Evolutionary conservation across 1,140 invertebrate genomes (phyloP).

Genomic region (Pseudomyrmex concolor): DNA sequence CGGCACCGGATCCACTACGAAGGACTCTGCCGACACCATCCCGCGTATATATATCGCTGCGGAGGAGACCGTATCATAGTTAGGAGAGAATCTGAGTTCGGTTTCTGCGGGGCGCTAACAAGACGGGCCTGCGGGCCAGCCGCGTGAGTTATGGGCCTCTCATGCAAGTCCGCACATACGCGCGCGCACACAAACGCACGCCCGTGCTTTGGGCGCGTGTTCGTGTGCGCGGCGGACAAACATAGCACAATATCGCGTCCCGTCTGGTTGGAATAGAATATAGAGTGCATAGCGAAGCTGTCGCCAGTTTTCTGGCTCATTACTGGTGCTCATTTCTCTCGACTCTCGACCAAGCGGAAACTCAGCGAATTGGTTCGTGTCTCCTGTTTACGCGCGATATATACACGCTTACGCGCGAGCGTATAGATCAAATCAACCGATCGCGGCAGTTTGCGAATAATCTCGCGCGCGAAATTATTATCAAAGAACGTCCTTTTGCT

Average conservation of each 20-base stretch:
- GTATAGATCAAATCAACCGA: constrained; percentile 1
- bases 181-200: constrained; percentile 54
- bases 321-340: constrained; percentile 83
- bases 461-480: too few relatives aligned
- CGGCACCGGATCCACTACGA: constrained; percentile 7
- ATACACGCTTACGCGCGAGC: not conserved
- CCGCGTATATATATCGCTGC: constrained; percentile 51
- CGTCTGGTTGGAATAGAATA: constrained; percentile 76
- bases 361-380: constrained; percentile 29
- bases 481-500: too few relatives aligned
- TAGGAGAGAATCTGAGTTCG: constrained; percentile 69
- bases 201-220: constrained; percentile 18
- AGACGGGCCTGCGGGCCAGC: constrained; percentile 74
- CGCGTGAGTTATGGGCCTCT: constrained; percentile 80
- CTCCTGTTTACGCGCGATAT: constrained; percentile 21
- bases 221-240: constrained; percentile 50
- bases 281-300: constrained; percentile 81
- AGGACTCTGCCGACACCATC: constrained; percentile 11
- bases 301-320: constrained; percentile 85
- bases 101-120: constrained; percentile 79
- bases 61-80: constrained; percentile 74
- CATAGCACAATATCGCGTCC: constrained; percentile 69
- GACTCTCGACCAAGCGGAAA: constrained; percentile 3
- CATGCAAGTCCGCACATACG: constrained; percentile 66
- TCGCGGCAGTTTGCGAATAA: not conserved